These are phyloP conservation scores for Nomada hirtipes DNA, from an alignment of 2,888 invertebrate species.

Conservation along the genomic window DNA sequence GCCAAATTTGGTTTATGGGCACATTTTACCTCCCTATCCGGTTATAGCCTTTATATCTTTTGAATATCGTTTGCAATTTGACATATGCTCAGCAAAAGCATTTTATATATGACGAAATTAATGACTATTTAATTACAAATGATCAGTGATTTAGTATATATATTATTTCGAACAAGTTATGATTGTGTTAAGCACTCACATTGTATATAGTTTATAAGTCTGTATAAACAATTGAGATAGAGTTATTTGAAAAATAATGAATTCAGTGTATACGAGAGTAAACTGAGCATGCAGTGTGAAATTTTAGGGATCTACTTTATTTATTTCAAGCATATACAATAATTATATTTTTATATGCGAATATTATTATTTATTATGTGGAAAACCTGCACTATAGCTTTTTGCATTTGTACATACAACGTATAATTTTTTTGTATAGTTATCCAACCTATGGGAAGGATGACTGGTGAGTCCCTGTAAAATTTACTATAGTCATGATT, in stretches of 20 bases:
- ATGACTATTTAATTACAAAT: background rate
- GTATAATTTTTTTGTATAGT: slow-evolving; percentile 84
- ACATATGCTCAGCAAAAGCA: background rate
- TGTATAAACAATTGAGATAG: slow-evolving; percentile 19
- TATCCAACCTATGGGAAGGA: slow-evolving; percentile 87
- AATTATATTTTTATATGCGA: slow-evolving; percentile 32
- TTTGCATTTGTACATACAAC: slow-evolving; percentile 79
- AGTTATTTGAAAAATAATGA: slow-evolving; percentile 29
- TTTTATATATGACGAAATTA: slow-evolving; percentile 1
- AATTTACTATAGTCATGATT: slow-evolving; percentile 77
- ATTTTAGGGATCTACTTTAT: slow-evolving; percentile 34
- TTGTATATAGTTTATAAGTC: slow-evolving; percentile 20
- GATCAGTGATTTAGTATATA: slow-evolving; percentile 20
- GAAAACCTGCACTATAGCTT: slow-evolving; percentile 71
- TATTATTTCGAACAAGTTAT: slow-evolving; percentile 8
- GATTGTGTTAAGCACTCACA: slow-evolving; percentile 16
- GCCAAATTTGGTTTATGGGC: too few relatives aligned
- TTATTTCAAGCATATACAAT: slow-evolving; percentile 33
- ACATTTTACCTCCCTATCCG: too few relatives aligned
- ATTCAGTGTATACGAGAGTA: slow-evolving; percentile 41
- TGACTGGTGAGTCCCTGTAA: slow-evolving; percentile 86
- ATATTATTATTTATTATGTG: slow-evolving; percentile 62
- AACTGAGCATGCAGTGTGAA: slow-evolving; percentile 58
- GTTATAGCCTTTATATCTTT: background rate
- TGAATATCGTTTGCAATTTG: slow-evolving; percentile 17